These are phyloP conservation scores for Illadopsis cleaveri DNA, from an alignment of 2,113 vertebrate genomes.

Conservation along the genomic window DNA sequence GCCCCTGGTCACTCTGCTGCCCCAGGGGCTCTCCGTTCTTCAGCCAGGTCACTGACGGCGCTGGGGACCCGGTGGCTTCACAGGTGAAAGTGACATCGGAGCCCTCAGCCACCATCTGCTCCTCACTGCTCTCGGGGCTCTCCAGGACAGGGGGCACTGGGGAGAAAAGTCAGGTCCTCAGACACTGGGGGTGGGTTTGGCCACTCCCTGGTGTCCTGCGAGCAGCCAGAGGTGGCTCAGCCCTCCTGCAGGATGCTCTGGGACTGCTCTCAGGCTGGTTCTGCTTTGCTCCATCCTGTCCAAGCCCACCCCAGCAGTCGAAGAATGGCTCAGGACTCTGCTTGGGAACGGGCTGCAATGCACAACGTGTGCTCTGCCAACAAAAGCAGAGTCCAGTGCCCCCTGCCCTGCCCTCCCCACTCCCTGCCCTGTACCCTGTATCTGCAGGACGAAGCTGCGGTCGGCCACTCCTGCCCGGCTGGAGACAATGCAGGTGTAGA, in stretches of 20 bases:
- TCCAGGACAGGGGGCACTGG: slow-evolving; percentile 83
- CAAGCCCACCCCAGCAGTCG: accelerated
- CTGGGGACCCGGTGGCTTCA: slow-evolving; percentile 82
- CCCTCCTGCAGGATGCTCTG: neutral
- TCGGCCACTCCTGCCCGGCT: slow-evolving; percentile 84
- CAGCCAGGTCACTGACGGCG: slow-evolving; percentile 82
- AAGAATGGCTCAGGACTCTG: neutral
- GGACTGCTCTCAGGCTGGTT: neutral
- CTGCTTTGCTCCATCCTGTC: neutral
- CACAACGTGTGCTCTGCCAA: accelerated
- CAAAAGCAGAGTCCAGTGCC: accelerated
- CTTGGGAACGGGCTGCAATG: neutral
- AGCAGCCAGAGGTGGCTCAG: neutral
- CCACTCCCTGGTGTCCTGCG: accelerated
- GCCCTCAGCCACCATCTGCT: slow-evolving; percentile 78
- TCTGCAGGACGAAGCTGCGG: slow-evolving; percentile 83
- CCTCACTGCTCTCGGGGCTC: slow-evolving; percentile 73
- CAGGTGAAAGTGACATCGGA: slow-evolving; percentile 85
- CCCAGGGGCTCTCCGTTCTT: slow-evolving; percentile 83
- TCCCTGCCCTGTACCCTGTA: slow-evolving; percentile 74
- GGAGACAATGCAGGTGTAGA: slow-evolving; percentile 85
- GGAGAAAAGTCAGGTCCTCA: neutral
- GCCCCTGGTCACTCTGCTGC: slow-evolving; percentile 69
- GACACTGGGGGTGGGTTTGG: neutral
- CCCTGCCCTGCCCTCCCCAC: accelerated